Evolutionary conservation across 2,113 vertebrate species (phyloP).

Genomic region (Vidua chalybeata): DNA sequence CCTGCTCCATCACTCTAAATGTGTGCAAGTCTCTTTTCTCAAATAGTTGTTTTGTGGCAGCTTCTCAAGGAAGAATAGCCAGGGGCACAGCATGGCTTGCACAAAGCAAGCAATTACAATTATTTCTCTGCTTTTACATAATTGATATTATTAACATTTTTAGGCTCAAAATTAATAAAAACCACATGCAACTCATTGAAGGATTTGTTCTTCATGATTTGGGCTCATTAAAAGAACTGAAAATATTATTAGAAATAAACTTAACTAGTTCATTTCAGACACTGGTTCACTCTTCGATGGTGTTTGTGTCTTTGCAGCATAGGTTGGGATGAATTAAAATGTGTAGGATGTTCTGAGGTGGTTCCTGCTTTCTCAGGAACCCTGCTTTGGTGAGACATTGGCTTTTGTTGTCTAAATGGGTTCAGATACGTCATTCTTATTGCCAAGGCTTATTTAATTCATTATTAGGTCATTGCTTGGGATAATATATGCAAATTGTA

Average conservation of each 20-base stretch:
- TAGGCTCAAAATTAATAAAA: conserved; percentile 11
- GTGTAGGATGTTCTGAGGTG: not conserved
- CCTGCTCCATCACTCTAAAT: not conserved
- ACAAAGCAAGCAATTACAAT: not conserved
- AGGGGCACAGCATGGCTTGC: not conserved
- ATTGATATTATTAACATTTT: not conserved
- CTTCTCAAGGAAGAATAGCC: not conserved
- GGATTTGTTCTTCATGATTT: not conserved
- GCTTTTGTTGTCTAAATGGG: conserved; percentile 33
- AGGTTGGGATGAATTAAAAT: not conserved
- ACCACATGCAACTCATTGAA: not conserved
- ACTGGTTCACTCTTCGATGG: not conserved
- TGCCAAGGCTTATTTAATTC: conserved; percentile 60
- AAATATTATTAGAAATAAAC: not conserved
- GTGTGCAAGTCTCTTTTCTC: not conserved
- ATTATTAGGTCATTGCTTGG: conserved; percentile 59
- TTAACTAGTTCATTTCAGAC: not conserved
- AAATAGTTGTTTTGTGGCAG: not conserved
- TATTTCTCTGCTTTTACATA: not conserved
- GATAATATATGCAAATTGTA: conserved; percentile 68
- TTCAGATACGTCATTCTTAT: conserved; percentile 39
- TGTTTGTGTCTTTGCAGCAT: not conserved
- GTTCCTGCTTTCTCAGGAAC: not conserved
- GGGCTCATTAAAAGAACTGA: not conserved
- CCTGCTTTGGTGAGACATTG: not conserved